phyloP scores from a whole-genome alignment of 1,140 invertebrate genomes.

The Leguminivora glycinivorella region DNA sequence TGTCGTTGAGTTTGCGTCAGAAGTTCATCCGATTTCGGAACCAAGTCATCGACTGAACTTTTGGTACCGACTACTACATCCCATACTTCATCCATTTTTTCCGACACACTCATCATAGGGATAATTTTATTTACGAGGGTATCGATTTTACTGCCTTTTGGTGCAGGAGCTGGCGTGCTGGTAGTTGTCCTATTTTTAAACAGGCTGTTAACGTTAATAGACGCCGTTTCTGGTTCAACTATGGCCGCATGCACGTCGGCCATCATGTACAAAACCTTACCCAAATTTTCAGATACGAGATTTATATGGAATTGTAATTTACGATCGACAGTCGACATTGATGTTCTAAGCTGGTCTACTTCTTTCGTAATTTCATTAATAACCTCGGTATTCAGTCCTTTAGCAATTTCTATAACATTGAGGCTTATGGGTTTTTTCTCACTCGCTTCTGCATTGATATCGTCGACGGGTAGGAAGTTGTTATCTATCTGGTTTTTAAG shows the following conservation, averaged over 20 bases:
- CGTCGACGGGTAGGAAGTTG: slow-evolving; percentile 88
- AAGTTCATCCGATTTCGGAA: slow-evolving; percentile 91
- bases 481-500: slow-evolving; percentile 90
- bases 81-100: slow-evolving; percentile 95
- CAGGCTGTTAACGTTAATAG: slow-evolving; percentile 70
- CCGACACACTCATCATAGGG: slow-evolving; percentile 90
- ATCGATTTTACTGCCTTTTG: slow-evolving; percentile 87
- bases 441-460: slow-evolving; percentile 90
- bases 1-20: slow-evolving; percentile 91
- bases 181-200: slow-evolving; percentile 74
- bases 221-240: slow-evolving; percentile 82
- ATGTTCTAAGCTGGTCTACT: slow-evolving; percentile 85
- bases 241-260: slow-evolving; percentile 89
- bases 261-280: slow-evolving; percentile 87
- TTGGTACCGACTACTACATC: slow-evolving; percentile 92
- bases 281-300: slow-evolving; percentile 88
- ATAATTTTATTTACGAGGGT: slow-evolving; percentile 87
- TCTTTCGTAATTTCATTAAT: slow-evolving; percentile 87
- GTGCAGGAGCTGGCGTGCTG: slow-evolving; percentile 77
- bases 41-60: slow-evolving; percentile 89
- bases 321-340: slow-evolving; percentile 88
- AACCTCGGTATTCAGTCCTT: slow-evolving; percentile 87
- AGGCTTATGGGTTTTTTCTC: slow-evolving; percentile 91
- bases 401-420: slow-evolving; percentile 88
- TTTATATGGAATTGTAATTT: slow-evolving; percentile 92